Conservation (phyloP, 2,113 vertebrate genomes). For the Synodontis membranacea region DNA sequence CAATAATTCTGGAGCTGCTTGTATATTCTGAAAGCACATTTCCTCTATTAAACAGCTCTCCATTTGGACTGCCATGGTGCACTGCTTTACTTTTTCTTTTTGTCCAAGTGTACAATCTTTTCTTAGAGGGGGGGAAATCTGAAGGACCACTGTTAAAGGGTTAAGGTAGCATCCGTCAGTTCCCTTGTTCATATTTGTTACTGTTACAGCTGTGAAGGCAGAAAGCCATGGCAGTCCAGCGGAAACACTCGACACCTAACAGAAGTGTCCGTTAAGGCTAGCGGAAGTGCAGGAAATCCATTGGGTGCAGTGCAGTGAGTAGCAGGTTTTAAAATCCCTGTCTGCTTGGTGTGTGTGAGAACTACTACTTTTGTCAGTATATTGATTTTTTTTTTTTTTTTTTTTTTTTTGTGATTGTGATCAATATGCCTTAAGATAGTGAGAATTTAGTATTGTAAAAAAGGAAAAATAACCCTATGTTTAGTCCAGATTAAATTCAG, state of each 20-base stretch:
- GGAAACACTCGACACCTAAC: neutral
- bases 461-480: no score
- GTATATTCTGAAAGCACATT: neutral
- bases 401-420: neutral
- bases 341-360: neutral
- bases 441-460: neutral
- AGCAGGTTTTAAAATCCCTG: conserved; percentile 15
- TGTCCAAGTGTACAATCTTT: neutral
- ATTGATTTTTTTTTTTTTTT: neutral
- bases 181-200: neutral
- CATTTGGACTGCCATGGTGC: neutral
- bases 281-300: conserved; percentile 8
- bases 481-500: neutral
- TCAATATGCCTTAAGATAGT: neutral
- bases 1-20: neutral
- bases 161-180: neutral
- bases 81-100: neutral
- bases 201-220: neutral
- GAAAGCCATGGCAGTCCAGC: neutral
- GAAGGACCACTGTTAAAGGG: neutral
- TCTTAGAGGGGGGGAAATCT: neutral
- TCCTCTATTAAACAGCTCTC: no score
- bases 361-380: conserved; percentile 11
- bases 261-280: neutral
- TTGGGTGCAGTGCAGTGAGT: neutral